Evolutionary conservation across 2,797 vertebrate genomes (phyloP), one percentile per base, ranked within the genome.

Genomic region (Limnodromus scolopaceus): DNA sequence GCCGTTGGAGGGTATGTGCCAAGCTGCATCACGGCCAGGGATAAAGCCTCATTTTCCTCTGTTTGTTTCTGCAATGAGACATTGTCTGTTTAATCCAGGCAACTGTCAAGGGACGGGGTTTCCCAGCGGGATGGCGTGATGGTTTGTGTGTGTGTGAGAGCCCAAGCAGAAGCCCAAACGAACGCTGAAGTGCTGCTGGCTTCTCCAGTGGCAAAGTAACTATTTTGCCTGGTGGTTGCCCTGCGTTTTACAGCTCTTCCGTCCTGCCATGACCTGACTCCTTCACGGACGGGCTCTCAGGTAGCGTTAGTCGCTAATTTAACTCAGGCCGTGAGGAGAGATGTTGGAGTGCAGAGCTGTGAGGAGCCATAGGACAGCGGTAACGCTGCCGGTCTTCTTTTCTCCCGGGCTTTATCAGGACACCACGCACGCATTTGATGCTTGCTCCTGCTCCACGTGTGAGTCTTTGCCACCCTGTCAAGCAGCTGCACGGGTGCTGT

Each of bases 11-110:
- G 75, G 43, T 61, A 75, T 4, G 4, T 81, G 84, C 69, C 89
- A 94, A 91, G 79, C 61, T 65, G 53, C 51, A 58, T 51, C 57
- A 51, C 2, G 3, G 57, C 54, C 82, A 88, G 61, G 66, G 70
- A 65, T 92, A 95, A 92, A 92, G 64, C 39, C 22, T 13, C 25
- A 27, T 84, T 85, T 80, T 93, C 46, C 64, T 85, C 77, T 45
- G 10, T 32, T 51, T 66, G 38, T 76, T 90, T 79, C 66, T 88
- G 74, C 70, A 81, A 14, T 53, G 63, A 45, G 51, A 79, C 28
- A 32, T 58, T 85, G 60, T 78, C 57, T 85, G 28, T 87, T 90
- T 76, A 96, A 90, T 81, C 55, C 71, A 70, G 74, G 41, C 70
- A 79, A 84, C 65, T 43, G n/a, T 55, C 43, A 71, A 82, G 74